Base-by-base conservation (phyloP, 1,140 invertebrate genomes). In the Berghia stephanieae region DNA sequence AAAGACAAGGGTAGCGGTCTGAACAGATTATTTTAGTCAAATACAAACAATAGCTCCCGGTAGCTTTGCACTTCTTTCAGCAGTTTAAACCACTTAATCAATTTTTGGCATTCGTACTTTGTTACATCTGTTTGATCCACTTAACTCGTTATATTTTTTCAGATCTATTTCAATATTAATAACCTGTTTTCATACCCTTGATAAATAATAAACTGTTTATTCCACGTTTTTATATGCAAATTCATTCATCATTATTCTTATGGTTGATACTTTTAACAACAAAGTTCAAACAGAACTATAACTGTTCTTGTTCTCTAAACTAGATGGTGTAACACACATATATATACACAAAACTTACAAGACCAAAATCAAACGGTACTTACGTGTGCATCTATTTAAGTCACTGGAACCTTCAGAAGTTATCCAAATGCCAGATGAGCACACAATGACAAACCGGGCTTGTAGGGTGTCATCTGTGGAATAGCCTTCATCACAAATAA, bases 401-500 rank as follows among this genome's bases (percentile, higher is more conserved):
- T 38, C 49, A 46, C 27, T 72, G 21, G 67, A 49, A 3, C 78
- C 81, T 49, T 76, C 70, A 5, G 69, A 13, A 42, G 63, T 70
- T 27, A 75, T 73, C 81, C 81, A 82, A 4, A 71, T 27, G 13
- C 81, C 81, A 69, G 34, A 38, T 3, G 36, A 34, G n/a, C 81
- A 82, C 27, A 78, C 42, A 24, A 82, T 79, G 2, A 55, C 44
- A 60, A 72, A 82, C 16, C 60, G 78, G 43, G 73, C 52, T 49
- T 78, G 75, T 36, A 72, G 77, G 36, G 66, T 73, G 27, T 69
- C 66, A 36, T 60, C 49, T 16, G 63, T 78, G 5, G 73, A 60
- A 46, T 72, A 82, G 21, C 77, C 78, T 40, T 46, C 52, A 24
- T 73, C 75, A 71, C 81, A 82, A 21, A 78, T 43, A 8, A 82